phyloP scores from a whole-genome alignment of 2,888 invertebrate species.

The Cecidostiba fungosa region DNA sequence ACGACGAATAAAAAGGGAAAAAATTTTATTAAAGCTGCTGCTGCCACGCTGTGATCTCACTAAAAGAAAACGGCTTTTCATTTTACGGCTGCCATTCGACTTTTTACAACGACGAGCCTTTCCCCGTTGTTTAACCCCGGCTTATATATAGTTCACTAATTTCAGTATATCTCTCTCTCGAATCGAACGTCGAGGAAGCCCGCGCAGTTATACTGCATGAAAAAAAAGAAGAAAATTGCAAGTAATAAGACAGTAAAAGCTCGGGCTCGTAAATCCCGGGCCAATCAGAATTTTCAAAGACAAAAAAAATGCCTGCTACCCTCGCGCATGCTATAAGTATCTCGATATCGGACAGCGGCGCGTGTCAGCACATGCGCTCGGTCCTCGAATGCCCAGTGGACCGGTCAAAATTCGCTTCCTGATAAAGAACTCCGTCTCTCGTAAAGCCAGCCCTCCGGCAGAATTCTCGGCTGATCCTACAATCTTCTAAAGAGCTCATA shows the following conservation, averaged over 20 bases:
- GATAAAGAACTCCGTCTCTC: constrained; percentile 47
- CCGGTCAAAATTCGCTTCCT: constrained; percentile 41
- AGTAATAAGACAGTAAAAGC: not conserved
- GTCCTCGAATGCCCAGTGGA: constrained; percentile 25
- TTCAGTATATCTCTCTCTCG: constrained; percentile 11
- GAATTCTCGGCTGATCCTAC: constrained; percentile 59
- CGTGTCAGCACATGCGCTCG: not conserved
- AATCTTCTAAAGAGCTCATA: constrained; percentile 64
- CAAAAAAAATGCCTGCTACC: not conserved
- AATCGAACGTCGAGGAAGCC: not conserved
- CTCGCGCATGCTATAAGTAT: not conserved
- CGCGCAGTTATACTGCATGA: not conserved
- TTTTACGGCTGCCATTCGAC: constrained; percentile 29
- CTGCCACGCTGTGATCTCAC: constrained; percentile 4
- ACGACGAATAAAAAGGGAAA: not conserved
- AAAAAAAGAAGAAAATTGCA: not conserved
- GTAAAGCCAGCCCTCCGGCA: constrained; percentile 32
- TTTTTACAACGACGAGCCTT: constrained; percentile 17
- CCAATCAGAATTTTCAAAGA: not conserved
- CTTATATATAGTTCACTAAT: not conserved
- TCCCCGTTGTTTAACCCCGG: not conserved
- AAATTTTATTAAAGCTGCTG: constrained; percentile 6
- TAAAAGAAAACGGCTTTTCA: constrained; percentile 35
- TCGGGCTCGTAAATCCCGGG: not conserved
- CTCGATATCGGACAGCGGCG: not conserved